Evolutionary conservation across 2,888 invertebrate species (phyloP).

Genomic region (Bombylius major): DNA sequence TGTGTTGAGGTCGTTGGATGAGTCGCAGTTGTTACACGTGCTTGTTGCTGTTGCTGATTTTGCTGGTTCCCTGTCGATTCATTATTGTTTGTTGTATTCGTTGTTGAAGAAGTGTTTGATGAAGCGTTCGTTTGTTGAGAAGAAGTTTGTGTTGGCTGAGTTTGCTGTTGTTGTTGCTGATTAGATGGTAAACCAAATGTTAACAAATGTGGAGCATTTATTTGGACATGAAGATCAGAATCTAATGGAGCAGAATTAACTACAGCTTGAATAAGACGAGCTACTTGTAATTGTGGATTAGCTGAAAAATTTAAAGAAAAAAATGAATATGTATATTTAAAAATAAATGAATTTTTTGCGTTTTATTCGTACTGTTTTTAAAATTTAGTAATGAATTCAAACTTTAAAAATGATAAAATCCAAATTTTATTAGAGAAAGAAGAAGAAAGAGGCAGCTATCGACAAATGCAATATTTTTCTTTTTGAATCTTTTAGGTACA

Average conservation of each 20-base stretch:
- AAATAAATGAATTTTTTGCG: neutral
- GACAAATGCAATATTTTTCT: no score
- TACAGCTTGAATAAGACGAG: slow-evolving; percentile 33
- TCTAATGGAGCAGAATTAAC: slow-evolving; percentile 31
- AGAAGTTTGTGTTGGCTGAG: neutral
- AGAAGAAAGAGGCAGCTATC: no score
- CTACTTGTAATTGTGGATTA: slow-evolving; percentile 30
- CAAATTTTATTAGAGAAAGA: no score
- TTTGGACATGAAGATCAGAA: slow-evolving; percentile 32
- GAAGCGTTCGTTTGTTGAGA: neutral
- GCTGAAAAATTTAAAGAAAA: slow-evolving; percentile 18
- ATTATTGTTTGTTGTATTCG: neutral
- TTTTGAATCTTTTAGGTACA: no score
- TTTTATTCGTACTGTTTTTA: neutral
- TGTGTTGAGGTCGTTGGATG: slow-evolving; percentile 59
- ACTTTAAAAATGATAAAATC: neutral
- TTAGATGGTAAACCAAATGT: slow-evolving; percentile 30
- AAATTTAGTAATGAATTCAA: neutral
- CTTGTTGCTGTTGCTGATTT: slow-evolving; percentile 15
- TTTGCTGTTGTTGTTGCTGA: slow-evolving; percentile 33
- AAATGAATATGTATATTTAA: neutral
- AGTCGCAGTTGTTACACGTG: slow-evolving; percentile 50
- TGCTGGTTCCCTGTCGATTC: neutral
- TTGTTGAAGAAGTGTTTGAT: neutral
- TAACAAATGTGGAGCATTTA: slow-evolving; percentile 31